Conservation (phyloP, 64 coral and sea anemone species). For the Catalaphyllia jardinei region DNA sequence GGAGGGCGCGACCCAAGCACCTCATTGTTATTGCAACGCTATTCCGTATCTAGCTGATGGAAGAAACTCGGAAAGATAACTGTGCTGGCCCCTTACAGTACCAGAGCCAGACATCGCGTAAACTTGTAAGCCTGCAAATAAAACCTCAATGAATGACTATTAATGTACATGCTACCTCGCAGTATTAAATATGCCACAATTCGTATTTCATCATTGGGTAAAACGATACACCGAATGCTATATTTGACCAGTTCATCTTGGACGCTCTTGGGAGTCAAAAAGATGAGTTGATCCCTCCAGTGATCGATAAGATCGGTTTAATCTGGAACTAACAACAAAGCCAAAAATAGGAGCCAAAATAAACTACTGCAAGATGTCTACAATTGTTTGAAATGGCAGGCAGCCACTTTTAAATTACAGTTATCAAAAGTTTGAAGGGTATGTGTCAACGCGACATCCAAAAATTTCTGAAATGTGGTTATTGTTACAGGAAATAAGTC, state of each 20-base stretch:
- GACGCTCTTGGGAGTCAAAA: background rate
- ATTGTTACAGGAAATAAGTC: background rate
- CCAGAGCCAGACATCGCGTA: background rate
- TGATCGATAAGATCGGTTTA: background rate
- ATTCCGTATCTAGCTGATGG: background rate
- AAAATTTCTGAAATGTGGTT: too few species aligned
- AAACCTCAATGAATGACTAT: too few species aligned
- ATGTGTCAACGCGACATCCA: too few species aligned
- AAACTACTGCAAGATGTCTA: background rate
- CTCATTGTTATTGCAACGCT: background rate
- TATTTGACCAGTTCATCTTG: too few species aligned
- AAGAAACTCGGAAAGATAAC: background rate
- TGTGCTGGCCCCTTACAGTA: background rate
- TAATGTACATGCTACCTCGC: too few species aligned
- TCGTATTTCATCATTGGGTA: too few species aligned
- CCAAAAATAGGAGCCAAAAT: slow-evolving; percentile 24
- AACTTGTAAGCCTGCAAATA: too few species aligned
- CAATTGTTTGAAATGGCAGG: background rate
- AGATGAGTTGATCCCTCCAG: background rate
- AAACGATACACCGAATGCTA: too few species aligned
- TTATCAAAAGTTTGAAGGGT: background rate
- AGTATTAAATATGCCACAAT: too few species aligned
- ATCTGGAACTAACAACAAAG: slow-evolving; percentile 4
- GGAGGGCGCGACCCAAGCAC: too few species aligned
- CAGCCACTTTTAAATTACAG: background rate